These are phyloP conservation scores for Clistopyga incitator DNA, from an alignment of 2,888 invertebrate species.

Conservation along the genomic window DNA sequence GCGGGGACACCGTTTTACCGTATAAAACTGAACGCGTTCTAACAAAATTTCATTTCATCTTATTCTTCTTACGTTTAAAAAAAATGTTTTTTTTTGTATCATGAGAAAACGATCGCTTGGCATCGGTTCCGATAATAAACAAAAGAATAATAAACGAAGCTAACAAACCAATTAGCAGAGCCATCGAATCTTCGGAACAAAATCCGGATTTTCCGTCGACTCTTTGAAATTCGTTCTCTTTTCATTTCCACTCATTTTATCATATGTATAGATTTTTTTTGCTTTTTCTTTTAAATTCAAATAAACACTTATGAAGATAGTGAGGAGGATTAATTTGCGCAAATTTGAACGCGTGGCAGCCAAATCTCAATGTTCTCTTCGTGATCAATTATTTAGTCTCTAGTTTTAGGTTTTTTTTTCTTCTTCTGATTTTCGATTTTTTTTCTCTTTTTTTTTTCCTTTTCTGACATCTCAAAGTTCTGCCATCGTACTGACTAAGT, in stretches of 20 bases:
- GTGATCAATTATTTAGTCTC: slow-evolving; percentile 35
- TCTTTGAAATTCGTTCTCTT: background rate
- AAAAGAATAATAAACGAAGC: slow-evolving; percentile 61
- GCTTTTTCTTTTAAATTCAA: slow-evolving; percentile 3
- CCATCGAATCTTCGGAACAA: slow-evolving; percentile 43
- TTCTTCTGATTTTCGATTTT: background rate
- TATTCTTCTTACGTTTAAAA: slow-evolving; percentile 36
- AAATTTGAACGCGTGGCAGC: slow-evolving; percentile 54
- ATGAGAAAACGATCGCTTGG: slow-evolving; percentile 78
- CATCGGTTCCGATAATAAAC: slow-evolving; percentile 73
- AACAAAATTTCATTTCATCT: slow-evolving; percentile 49
- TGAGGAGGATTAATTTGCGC: slow-evolving; percentile 49
- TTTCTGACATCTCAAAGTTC: slow-evolving; percentile 32
- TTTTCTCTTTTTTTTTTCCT: background rate
- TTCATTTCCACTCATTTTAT: slow-evolving; percentile 4
- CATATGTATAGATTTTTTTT: background rate
- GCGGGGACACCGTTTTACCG: slow-evolving; percentile 57
- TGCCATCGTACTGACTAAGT: slow-evolving; percentile 43
- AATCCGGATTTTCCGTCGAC: slow-evolving; percentile 19
- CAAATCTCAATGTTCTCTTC: slow-evolving; percentile 44
- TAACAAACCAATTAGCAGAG: slow-evolving; percentile 63
- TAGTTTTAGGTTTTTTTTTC: slow-evolving; percentile 23
- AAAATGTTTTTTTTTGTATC: slow-evolving; percentile 54
- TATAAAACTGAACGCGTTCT: slow-evolving; percentile 53
- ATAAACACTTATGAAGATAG: slow-evolving; percentile 44